Percentiles rank a stretch among this genome's conserved stretches.
Evolutionary conservation across 1,140 invertebrate genomes (phyloP).

Genomic region (Trichonephila clavipes): DNA sequence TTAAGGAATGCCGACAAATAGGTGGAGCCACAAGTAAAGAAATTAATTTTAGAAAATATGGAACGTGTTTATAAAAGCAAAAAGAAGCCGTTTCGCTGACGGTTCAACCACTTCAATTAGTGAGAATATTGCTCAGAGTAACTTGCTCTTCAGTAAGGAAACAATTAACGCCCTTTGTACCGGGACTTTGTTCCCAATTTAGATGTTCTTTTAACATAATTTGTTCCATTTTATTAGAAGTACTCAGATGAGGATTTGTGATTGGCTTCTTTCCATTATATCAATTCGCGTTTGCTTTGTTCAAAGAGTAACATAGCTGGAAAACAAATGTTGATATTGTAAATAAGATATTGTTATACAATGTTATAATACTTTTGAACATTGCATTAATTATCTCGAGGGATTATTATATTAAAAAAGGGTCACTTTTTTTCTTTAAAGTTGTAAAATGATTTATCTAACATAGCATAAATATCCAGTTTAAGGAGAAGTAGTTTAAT

Average conservation of each 20-base stretch:
- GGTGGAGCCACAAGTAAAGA: not conserved
- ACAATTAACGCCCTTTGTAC: not conserved
- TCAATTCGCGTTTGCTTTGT: not conserved
- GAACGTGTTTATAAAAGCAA: conserved; percentile 3
- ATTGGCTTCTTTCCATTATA: not conserved
- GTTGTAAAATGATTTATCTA: no score
- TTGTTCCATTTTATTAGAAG: not conserved
- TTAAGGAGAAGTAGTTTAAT: no score
- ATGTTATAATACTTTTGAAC: no score
- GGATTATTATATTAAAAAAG: no score
- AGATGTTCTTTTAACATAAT: not conserved
- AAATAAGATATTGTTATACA: not conserved
- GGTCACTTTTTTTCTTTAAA: no score
- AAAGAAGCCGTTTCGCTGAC: not conserved
- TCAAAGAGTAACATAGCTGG: not conserved
- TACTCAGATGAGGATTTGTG: not conserved
- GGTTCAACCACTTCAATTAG: not conserved
- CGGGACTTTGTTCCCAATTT: not conserved
- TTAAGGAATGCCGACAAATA: conserved; percentile 16
- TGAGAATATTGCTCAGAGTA: not conserved
- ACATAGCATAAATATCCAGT: no score
- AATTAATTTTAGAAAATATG: not conserved
- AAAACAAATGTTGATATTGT: not conserved
- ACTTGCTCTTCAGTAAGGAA: not conserved
- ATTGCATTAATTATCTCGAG: no score